phyloP scores from a whole-genome alignment of 2,113 vertebrate species.

The Arothron firmamentum region DNA sequence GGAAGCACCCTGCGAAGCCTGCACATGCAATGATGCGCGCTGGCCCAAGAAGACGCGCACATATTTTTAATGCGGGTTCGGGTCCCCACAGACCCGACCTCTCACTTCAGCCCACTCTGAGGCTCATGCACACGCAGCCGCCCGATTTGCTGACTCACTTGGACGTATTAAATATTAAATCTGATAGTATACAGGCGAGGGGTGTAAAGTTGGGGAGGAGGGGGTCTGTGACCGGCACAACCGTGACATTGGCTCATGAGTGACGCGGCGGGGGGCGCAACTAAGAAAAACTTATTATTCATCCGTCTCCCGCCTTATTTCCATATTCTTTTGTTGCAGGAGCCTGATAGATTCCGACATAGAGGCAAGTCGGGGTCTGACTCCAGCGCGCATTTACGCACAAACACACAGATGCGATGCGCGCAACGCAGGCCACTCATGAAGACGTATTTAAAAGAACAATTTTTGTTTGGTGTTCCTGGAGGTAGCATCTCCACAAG shows the following conservation, averaged over 20 bases:
- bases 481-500: too few relatives aligned
- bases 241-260: too few relatives aligned
- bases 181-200: constrained; percentile 17
- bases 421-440: not conserved
- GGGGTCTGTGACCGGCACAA: constrained; percentile 43
- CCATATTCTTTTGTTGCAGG: constrained; percentile 65
- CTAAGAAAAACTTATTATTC: constrained; percentile 64
- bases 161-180: constrained; percentile 26
- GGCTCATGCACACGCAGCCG: constrained; percentile 6
- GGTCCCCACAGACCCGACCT: constrained; percentile 33
- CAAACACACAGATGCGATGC: not conserved
- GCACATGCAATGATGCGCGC: constrained; percentile 3
- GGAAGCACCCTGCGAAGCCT: constrained; percentile 10
- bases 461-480: too few relatives aligned
- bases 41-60: not conserved
- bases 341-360: constrained; percentile 46
- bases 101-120: constrained; percentile 36
- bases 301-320: constrained; percentile 55
- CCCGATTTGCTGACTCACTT: constrained; percentile 1
- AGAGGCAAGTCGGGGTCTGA: constrained; percentile 9
- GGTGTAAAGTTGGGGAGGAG: not conserved
- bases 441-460: too few relatives aligned
- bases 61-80: constrained; percentile 13
- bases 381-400: not conserved
- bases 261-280: constrained; percentile 21